Evolutionary conservation across 2,888 invertebrate genomes (phyloP).

Genomic region (Meganola albula): DNA sequence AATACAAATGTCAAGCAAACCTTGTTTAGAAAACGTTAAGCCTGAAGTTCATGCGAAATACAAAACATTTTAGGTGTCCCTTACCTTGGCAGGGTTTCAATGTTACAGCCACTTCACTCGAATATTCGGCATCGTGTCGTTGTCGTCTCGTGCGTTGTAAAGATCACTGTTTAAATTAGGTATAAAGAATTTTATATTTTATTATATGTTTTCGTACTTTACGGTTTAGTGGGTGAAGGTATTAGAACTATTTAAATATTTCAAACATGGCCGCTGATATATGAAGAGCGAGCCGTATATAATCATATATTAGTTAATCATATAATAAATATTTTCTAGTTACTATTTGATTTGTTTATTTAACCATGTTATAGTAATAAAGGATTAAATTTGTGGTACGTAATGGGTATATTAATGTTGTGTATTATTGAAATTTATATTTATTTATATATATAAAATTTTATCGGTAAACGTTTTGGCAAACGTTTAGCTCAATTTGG

Average conservation of each 20-base stretch:
- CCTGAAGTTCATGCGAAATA: too few species aligned
- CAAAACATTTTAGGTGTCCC: too few species aligned
- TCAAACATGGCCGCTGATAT: slow-evolving; percentile 15
- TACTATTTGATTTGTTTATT: slow-evolving; percentile 17
- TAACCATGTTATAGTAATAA: slow-evolving; percentile 8
- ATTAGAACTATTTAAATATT: slow-evolving; percentile 37
- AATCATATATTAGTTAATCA: slow-evolving; percentile 19
- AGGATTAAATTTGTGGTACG: slow-evolving; percentile 20
- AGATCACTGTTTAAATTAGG: slow-evolving; percentile 20
- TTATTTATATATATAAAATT: too few species aligned
- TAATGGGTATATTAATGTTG: too few species aligned
- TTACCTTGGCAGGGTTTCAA: too few species aligned
- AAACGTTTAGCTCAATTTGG: too few species aligned
- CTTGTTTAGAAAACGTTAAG: too few species aligned
- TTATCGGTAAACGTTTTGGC: too few species aligned
- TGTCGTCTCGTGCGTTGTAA: slow-evolving; percentile 31
- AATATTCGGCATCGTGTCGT: too few species aligned
- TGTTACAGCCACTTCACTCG: too few species aligned
- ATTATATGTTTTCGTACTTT: slow-evolving; percentile 44
- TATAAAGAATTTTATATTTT: slow-evolving; percentile 39
- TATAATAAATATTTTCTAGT: slow-evolving; percentile 28
- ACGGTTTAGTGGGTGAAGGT: slow-evolving; percentile 35
- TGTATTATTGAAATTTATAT: too few species aligned
- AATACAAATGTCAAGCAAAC: too few species aligned
- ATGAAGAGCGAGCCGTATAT: slow-evolving; percentile 16